Base-by-base conservation (phyloP, 1,140 invertebrate species). In the Venturia canescens region DNA sequence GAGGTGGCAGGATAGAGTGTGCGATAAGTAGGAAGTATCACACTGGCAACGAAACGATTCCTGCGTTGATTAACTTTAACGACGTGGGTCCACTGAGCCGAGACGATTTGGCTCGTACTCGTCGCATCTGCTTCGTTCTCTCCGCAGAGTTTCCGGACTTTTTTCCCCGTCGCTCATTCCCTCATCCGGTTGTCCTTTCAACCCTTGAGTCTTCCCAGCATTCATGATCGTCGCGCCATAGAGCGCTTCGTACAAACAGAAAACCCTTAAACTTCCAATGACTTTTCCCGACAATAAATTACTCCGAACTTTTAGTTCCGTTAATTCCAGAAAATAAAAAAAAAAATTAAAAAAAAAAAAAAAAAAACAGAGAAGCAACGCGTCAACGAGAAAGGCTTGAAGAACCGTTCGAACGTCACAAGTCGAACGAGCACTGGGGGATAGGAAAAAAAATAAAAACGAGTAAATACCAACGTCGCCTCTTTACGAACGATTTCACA, bases 11-110 rank as follows among this genome's bases (percentile, higher is more conserved):
- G 66, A 9, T 15, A n/a, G 29, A 21, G 60, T 0, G 23, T 53
- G n/a, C 6, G 60, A 63, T n/a, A 63, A 63, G 60, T 63, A 69
- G 29, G 26, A 31, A 69, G 27, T 69, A 31, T 69, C 29, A 21
- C 29, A 21, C 29, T 69, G 15, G 26, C 66, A 69, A 69, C 29
- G 66, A 31, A 29, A 69, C 66, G 66, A 69, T 69, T 69, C 29
- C 29, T 69, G 66, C 66, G 66, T 69, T 69, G 66, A 69, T 69
- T 69, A 69, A 69, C 66, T 69, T 69, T 69, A 69, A 69, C 66
- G 66, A 69, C 27, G 31, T 69, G 66, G 27, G 66, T 29, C 66
- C 66, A 69, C 66, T 69, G 66, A 69, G n/a, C 66, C 66, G 66
- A 31, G 66, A 29, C 66, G n/a, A 69, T 69, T 69, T 69, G 29